Base-by-base conservation (phyloP, 2,113 vertebrate genomes). In the Dipodomys stephensi region DNA sequence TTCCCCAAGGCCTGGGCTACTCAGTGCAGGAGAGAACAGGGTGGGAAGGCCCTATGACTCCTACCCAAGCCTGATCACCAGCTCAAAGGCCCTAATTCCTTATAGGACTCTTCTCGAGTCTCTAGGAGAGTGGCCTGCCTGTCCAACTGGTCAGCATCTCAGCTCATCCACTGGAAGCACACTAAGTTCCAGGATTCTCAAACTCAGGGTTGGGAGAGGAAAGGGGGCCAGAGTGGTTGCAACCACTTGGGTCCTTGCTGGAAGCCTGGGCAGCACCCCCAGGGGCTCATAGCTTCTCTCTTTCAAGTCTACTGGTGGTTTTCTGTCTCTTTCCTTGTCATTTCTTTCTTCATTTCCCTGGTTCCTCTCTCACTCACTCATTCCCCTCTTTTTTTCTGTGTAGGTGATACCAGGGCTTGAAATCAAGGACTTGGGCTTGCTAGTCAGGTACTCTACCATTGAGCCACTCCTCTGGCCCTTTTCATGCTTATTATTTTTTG, bases 151-250 rank as follows among this genome's bases (percentile, higher is more conserved):
- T 64, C 53, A 49, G 39, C 22, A 15, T 9, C 60, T 46, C 8
- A 7, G 57, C 28, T 73, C 64, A 44, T n/a, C 15, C 39, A 18
- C 62, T 19, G 8, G n/a, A 16, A 60, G 83, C 30, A 35, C 27
- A 53, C 7, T 3, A 11, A 28, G 44, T n/a, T 3, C 74, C 39
- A 35, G 67, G 1, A 16, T 27, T 44, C 25, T 6, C 9, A n/a
- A 83, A 64, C 44, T 49, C 44, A 67, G 90, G 53, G 53, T 32
- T 16, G 20, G 23, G 19, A 25, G 39, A 53, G 65, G 39, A 49
- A 27, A 49, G n/a, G 46, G 44, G 27, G 18, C 49, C 1, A 0
- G 35, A 3, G 10, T 27, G 13, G 32, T 20, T 2, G 60, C 0
- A 11, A 11, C 27, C 7, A 25, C 18, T 15, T 0, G 4, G 71